Conservation (phyloP, 2,888 invertebrate genomes). For the Hybos culiciformis region DNA sequence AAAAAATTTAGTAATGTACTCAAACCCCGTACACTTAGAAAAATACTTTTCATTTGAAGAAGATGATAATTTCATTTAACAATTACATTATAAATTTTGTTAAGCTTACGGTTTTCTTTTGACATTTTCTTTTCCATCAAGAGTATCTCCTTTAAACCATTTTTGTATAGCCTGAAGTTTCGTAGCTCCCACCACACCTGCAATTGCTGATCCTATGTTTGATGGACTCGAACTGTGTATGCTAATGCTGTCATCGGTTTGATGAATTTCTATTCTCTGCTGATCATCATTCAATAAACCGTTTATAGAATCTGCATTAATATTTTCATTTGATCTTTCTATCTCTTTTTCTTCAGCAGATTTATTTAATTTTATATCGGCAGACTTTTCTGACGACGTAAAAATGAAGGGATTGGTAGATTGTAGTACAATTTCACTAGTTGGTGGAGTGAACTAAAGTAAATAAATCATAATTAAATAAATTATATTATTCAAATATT, state of each 20-base stretch:
- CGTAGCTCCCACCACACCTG: slow-evolving; percentile 35
- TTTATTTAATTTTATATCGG: slow-evolving; percentile 7
- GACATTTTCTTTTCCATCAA: slow-evolving; percentile 21
- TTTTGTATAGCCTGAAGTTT: slow-evolving; percentile 35
- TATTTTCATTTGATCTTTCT: neutral
- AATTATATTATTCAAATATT: neutral
- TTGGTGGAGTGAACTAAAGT: slow-evolving; percentile 19
- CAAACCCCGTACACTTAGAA: no score
- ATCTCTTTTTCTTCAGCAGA: neutral
- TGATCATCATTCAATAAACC: slow-evolving; percentile 7
- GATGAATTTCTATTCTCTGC: neutral
- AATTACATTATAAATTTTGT: no score
- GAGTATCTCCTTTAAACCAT: slow-evolving; percentile 35
- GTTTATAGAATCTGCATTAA: neutral
- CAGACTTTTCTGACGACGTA: slow-evolving; percentile 14
- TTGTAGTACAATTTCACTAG: slow-evolving; percentile 17
- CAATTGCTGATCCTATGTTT: slow-evolving; percentile 33
- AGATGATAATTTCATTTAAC: no score
- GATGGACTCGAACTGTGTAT: slow-evolving; percentile 19
- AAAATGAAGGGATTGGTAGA: slow-evolving; percentile 30
- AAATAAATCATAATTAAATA: neutral
- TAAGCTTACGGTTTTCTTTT: slow-evolving; percentile 14
- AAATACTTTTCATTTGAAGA: no score
- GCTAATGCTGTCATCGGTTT: slow-evolving; percentile 9
- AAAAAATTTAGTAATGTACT: no score